Percentiles rank a stretch among this genome's conserved stretches.
These are phyloP conservation scores for Boulengeromyrus knoepffleri DNA, from an alignment of 2,113 vertebrate species.

Conservation along the genomic window DNA sequence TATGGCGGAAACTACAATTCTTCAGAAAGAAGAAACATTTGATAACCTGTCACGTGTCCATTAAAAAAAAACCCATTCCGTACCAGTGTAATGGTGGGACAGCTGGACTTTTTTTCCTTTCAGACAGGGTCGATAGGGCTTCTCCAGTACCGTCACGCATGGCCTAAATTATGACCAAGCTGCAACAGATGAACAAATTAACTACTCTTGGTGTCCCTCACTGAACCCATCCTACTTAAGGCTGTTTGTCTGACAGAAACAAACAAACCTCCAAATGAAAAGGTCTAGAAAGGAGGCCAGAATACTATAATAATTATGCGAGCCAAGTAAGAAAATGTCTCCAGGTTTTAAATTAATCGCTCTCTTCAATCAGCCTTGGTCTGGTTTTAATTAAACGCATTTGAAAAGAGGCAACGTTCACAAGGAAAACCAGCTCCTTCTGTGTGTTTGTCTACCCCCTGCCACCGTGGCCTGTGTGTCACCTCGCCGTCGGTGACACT, in stretches of 20 bases:
- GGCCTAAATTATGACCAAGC: background rate
- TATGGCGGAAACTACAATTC: background rate
- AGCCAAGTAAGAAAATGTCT: background rate
- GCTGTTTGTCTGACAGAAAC: background rate
- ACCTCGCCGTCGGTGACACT: background rate
- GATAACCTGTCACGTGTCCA: background rate
- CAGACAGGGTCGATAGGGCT: background rate
- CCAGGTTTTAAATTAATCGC: background rate
- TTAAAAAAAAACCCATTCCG: background rate
- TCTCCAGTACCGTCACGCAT: background rate
- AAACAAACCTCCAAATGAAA: background rate
- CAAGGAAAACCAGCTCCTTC: too few relatives aligned
- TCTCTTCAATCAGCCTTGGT: slow-evolving; percentile 3
- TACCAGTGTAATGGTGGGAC: background rate
- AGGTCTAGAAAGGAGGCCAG: background rate
- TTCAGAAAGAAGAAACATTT: background rate
- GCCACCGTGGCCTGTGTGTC: background rate
- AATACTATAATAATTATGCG: background rate
- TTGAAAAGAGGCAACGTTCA: background rate
- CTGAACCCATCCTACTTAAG: background rate
- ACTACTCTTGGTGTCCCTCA: background rate
- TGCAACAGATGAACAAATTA: background rate
- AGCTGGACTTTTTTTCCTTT: background rate
- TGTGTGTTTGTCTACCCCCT: background rate
- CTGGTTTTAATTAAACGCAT: slow-evolving; percentile 12